Evolutionary conservation across 2,797 vertebrate species (phyloP), one percentile per base, ranked within the genome.

Genomic region (Odontamblyopus rebecca): DNA sequence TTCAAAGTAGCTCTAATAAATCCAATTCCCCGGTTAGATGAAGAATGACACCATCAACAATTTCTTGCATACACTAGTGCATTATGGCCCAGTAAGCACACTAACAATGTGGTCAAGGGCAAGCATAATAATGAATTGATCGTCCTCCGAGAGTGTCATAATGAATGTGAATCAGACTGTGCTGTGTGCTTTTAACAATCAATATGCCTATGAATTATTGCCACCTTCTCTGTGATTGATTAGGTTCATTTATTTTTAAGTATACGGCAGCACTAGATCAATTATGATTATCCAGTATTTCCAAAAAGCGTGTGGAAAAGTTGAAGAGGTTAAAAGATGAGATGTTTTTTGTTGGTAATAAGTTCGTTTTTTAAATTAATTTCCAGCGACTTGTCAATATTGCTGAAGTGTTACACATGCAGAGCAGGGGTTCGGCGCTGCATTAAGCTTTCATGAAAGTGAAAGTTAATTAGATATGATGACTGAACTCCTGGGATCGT

Each of bases 391-490:
- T 87, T 92, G 89, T 93, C 92, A 93, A 93, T 94, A 93, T 91
- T 93, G 89, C 89, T 91, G 89, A 94, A 93, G 85, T 91, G 88
- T 80, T 90, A 88, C 87, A 87, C 89, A 92, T 87, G 79, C 86
- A 38, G 80, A 78, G 78, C 69, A 79, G 54, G 79, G 90, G 92
- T 86, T 86, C 88, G 83, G 84, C 54, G 86, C 91, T 81, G 88
- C 93, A 96, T 96, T 96, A 95, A 94, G 94, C 94, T 95, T 96
- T 95, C 94, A 95, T 95, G 93, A 95, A 96, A 95, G 92, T 92
- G 93, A 95, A 96, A 96, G 94, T 95, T 95, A 96, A 96, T 97
- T 95, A 94, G 94, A 94, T 94, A 95, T 96, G 94, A 95, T 95
- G 93, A 95, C 94, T 96, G 93, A 95, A 95, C 95, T 94, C 94